Base-by-base conservation (phyloP, 2,888 invertebrate species). In the Xestia c-nigrum region DNA sequence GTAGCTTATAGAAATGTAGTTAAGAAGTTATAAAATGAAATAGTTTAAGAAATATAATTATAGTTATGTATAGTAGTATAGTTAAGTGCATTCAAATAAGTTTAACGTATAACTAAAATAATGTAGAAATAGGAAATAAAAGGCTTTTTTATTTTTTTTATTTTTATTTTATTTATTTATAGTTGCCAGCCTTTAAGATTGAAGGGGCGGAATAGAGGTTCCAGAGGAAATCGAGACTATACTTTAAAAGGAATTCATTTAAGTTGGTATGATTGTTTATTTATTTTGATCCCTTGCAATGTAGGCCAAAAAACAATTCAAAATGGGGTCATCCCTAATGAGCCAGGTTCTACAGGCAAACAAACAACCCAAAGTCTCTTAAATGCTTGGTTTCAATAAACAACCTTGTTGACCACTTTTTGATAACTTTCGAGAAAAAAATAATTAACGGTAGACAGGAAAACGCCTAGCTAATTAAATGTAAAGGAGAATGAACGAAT, bases 381-480 rank as follows among this genome's bases (percentile, higher is more conserved):
- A 78, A 71, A 71, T 79, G 65, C 47, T 65, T 21, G 50, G 16
- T 43, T 71, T 50, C 65, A 64, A 57, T 57, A 65, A 78, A 79
- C 50, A 43, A 64, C 9, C 43, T 79, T 65, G 71, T 57, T 79
- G 69, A 71, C 40, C 63, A 68, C 40, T n/a, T 16, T 65, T 69
- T 64, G 14, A 43, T 19, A 14, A 69, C 7, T 24, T 55, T 43
- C 10, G 31, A 31, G 14, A 5, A 7, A n/a, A 55, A 47, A 47
- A 43, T n/a, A 24, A 68, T 52, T 63, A 5, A 52, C 9, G 40
- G 9, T 59, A 3, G 14, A 57, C 14, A 59, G 31, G 31, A 59
- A 31, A 14, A 57, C 24, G 5, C 14, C 31, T 31, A 31, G 3
- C 59, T 38, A 4, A 19, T 31, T 31, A 31, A 59, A 19, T 31